Conservation (phyloP, 2,888 invertebrate genomes). For the Nudaria mundana region DNA sequence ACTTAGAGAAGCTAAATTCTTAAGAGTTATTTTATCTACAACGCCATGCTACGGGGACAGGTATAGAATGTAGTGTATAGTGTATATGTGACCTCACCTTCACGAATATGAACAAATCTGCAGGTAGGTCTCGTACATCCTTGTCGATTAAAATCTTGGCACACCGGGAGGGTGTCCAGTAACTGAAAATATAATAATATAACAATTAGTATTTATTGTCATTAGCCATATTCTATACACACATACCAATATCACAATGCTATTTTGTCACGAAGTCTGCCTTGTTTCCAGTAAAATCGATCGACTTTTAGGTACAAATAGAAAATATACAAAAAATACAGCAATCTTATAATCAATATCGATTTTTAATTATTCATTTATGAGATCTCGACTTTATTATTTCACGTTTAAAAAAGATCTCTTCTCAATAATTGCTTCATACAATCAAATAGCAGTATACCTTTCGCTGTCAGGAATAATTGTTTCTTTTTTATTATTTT, state of each 20-base stretch:
- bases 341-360: too few species aligned
- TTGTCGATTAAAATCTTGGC: constrained; percentile 99
- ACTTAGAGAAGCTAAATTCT: too few species aligned
- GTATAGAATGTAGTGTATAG: too few species aligned
- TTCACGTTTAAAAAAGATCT: too few species aligned
- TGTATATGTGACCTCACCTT: constrained; percentile 87
- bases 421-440: too few species aligned
- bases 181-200: constrained; percentile 87
- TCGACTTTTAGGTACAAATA: neutral
- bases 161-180: constrained; percentile 99
- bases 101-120: constrained; percentile 98
- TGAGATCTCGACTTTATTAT: too few species aligned
- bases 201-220: constrained; percentile 52
- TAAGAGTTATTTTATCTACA: too few species aligned
- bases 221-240: constrained; percentile 34
- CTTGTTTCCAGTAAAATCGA: neutral
- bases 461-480: too few species aligned
- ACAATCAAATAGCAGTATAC: too few species aligned
- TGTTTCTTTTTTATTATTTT: neutral
- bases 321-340: too few species aligned
- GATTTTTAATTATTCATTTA: too few species aligned
- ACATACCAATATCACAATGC: constrained; percentile 50
- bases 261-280: neutral
- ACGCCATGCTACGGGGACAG: too few species aligned
- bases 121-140: constrained; percentile 97